These are phyloP conservation scores for Cataglyphis albicans DNA, from an alignment of 2,888 invertebrate species.

Conservation along the genomic window DNA sequence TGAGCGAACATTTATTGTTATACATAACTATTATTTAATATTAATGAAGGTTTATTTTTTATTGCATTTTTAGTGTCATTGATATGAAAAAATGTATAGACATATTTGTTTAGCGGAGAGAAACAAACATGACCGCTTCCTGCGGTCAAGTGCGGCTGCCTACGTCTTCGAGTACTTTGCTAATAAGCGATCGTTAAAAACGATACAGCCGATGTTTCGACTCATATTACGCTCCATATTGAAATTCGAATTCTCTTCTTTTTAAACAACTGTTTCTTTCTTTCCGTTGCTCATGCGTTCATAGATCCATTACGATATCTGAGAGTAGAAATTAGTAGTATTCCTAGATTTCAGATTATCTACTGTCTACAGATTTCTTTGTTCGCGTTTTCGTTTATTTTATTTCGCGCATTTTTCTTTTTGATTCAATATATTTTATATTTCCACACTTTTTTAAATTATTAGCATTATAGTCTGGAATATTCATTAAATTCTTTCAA, in stretches of 20 bases:
- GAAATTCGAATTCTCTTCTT: conserved; percentile 64
- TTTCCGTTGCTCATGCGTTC: background rate
- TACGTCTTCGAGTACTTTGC: conserved; percentile 76
- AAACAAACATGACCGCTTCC: conserved; percentile 71
- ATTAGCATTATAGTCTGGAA: background rate
- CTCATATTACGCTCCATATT: conserved; percentile 75
- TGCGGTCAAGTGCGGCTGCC: conserved; percentile 80
- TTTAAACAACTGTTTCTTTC: conserved; percentile 66
- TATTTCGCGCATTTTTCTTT: background rate
- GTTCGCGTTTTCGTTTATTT: background rate
- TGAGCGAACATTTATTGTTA: background rate
- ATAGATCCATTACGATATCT: background rate
- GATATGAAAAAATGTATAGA: background rate
- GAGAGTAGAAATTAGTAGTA: background rate
- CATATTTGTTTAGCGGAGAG: conserved; percentile 63
- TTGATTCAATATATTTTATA: background rate
- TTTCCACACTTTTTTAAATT: background rate
- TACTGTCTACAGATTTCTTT: background rate
- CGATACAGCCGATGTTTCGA: conserved; percentile 74
- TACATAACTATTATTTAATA: background rate
- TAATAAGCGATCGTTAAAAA: conserved; percentile 77
- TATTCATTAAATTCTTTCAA: background rate
- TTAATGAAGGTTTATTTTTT: background rate
- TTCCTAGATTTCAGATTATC: background rate
- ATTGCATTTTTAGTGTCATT: background rate